Base-by-base conservation (phyloP, 92 coral and sea anemone species). In the Siderastrea radians region DNA sequence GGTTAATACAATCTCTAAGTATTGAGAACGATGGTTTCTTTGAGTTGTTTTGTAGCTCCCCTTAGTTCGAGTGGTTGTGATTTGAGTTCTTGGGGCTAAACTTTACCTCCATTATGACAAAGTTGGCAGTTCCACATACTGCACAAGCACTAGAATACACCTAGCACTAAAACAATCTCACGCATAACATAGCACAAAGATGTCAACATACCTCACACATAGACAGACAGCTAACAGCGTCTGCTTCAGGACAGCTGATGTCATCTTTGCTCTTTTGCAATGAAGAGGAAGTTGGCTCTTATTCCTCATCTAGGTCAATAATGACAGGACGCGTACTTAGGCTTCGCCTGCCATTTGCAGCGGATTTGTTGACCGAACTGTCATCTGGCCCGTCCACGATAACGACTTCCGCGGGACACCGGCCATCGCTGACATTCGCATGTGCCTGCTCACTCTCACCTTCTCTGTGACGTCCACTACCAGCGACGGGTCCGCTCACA, bases 331-430 rank as follows among this genome's bases (percentile, higher is more conserved):
- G n/a, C 43, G 69, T 64, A 64, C 7, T 64, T 16, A 16, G 44
- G 69, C 69, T 72, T 49, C 77, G 43, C 53, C 79, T 38, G 65
- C 65, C 64, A 74, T 74, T 52, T 74, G 65, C 79, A 54, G 79
- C 49, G 7, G 79, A 52, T 74, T 74, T 74, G 79, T 47, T 74
- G 15, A 74, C 64, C 79, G 44, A 53, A 74, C 79, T 74, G 64
- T 74, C 64, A 74, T 74, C 79, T 74, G 50, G 65, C 48, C 79
- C 65, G 65, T 74, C 79, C 15, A 74, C 47, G 79, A 54, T 74
- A 51, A 74, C 78, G 45, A 26, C 38, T 26, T 0, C 38, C 38
- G 38, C 38, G 38, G 38, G 38, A 26, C 38, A 26, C 38, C 38
- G 38, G 38, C 38, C 38, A 26, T 26, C 38, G 38, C 38, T 26